phyloP scores from a whole-genome alignment of 2,888 invertebrate species.

The Acleris holmiana region DNA sequence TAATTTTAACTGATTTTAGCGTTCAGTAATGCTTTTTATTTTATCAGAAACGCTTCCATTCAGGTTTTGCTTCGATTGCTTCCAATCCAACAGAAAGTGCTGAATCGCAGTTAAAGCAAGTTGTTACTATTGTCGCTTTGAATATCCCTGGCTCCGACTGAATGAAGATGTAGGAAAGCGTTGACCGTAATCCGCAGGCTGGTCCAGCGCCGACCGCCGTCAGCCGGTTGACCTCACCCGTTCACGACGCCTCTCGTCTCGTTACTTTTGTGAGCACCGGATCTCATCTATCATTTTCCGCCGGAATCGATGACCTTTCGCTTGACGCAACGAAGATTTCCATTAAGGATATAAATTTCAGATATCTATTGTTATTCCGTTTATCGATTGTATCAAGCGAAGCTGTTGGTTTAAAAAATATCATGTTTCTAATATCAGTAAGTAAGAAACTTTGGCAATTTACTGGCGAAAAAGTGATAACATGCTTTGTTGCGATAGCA shows the following conservation, averaged over 20 bases:
- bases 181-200: constrained; percentile 70
- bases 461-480: too few species aligned
- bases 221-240: constrained; percentile 70
- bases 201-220: constrained; percentile 62
- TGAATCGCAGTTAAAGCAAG: constrained; percentile 50
- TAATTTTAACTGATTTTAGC: too few species aligned
- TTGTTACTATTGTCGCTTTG: constrained; percentile 61
- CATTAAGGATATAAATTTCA: constrained; percentile 48
- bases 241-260: constrained; percentile 62
- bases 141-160: constrained; percentile 58
- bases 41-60: background rate
- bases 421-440: too few species aligned
- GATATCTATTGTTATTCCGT: constrained; percentile 7
- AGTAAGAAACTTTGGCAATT: too few species aligned
- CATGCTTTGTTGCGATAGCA: too few species aligned
- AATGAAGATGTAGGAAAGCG: constrained; percentile 69
- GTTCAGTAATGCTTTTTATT: too few species aligned
- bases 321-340: constrained; percentile 55
- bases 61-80: constrained; percentile 1
- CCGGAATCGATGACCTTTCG: constrained; percentile 62
- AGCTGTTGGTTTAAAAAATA: too few species aligned
- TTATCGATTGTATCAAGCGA: background rate
- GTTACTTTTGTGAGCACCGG: constrained; percentile 69
- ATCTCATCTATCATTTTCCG: constrained; percentile 73
- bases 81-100: constrained; percentile 19